Conservation (phyloP, 1,140 invertebrate species). For the Oncopodura yosiiana region DNA sequence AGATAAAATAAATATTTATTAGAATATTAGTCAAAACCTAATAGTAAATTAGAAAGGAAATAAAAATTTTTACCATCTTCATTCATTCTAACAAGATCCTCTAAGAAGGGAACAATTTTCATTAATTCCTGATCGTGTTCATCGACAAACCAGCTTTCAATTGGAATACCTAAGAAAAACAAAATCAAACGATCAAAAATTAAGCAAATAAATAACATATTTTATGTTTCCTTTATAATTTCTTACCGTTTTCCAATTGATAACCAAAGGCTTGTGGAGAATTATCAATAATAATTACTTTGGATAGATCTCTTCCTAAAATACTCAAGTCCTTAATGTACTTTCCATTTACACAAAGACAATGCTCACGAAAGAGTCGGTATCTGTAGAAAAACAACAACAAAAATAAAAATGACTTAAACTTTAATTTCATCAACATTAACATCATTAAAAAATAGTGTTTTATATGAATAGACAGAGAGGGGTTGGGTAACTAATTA, state of each 20-base stretch:
- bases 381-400: conserved; percentile 44
- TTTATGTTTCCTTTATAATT: not conserved
- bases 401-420: not conserved
- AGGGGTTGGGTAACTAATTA: no score
- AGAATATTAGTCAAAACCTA: not conserved
- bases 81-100: conserved; percentile 66
- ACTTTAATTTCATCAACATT: conserved; percentile 1
- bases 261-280: conserved; percentile 86
- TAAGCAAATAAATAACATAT: not conserved
- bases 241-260: conserved; percentile 51
- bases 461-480: no score
- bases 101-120: conserved; percentile 86
- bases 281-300: conserved; percentile 87
- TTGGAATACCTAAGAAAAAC: conserved; percentile 71
- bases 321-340: conserved; percentile 95
- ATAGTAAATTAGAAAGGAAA: not conserved
- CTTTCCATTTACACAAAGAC: conserved; percentile 88
- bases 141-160: conserved; percentile 95
- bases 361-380: conserved; percentile 87
- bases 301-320: conserved; percentile 80
- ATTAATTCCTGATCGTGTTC: conserved; percentile 79
- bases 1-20: not conserved
- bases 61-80: not conserved
- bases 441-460: no score
- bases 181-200: conserved; percentile 11